Conservation (phyloP, 2,888 invertebrate species). For the Drosophila glabriapex region DNA sequence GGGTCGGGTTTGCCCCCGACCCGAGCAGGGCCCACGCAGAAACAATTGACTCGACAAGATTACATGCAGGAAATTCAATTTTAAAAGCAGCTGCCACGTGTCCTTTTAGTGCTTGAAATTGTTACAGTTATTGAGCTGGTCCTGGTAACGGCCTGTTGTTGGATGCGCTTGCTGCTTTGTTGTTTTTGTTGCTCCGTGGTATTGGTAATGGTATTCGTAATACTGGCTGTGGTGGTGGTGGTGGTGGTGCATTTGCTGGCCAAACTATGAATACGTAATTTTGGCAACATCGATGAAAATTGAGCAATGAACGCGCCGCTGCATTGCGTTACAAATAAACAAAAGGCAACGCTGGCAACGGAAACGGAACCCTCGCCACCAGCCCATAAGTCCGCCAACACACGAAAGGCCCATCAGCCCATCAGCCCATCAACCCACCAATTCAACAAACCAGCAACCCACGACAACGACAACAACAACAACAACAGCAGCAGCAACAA, state of each 20-base stretch:
- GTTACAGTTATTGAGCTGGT: conserved; percentile 76
- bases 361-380: conserved; percentile 69
- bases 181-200: conserved; percentile 36
- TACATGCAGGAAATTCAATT: conserved; percentile 85
- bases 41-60: conserved; percentile 83
- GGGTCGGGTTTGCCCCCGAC: conserved; percentile 4
- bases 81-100: conserved; percentile 85
- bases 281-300: conserved; percentile 66
- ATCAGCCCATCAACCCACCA: conserved; percentile 42
- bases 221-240: conserved; percentile 36
- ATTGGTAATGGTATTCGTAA: conserved; percentile 52
- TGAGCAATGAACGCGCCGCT: conserved; percentile 73
- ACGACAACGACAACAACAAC: conserved; percentile 21
- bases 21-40: conserved; percentile 38
- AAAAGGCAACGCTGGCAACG: conserved; percentile 64
- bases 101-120: conserved; percentile 84
- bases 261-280: conserved; percentile 72
- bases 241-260: conserved; percentile 31
- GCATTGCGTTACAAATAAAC: conserved; percentile 77
- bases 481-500: conserved; percentile 44
- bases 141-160: conserved; percentile 24
- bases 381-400: conserved; percentile 2
- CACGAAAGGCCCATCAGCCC: conserved; percentile 4
- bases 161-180: conserved; percentile 17
- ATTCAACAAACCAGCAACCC: conserved; percentile 39